Evolutionary conservation across 2,113 vertebrate genomes (phyloP), one percentile per base, ranked within the genome.

Genomic region (Corythoichthys haematopterus): DNA sequence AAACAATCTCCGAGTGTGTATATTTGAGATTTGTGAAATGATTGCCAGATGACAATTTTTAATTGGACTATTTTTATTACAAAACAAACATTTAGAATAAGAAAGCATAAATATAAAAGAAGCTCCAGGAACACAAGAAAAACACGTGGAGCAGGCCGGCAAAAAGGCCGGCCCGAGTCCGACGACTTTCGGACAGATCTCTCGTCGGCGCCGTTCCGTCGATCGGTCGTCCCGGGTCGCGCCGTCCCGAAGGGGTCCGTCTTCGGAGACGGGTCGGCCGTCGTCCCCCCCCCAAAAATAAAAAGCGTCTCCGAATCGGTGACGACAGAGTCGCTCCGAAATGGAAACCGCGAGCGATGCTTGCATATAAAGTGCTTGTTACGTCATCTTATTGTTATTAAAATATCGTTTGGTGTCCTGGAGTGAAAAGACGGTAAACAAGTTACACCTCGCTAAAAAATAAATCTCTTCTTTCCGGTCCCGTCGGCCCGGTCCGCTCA

Each of bases 401-500:
- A 92, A 92, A 93, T 91, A 92, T 85, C 36, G 85, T 91, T 89
- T 91, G 40, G 40, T 43, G 40, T 90, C 91, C 92, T 92, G 90
- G 91, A 92, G 90, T 92, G 87, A 91, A 92, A 91, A 89, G 88
- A 91, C 88, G 91, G 92, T 93, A 93, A 93, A 93, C 90, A 93
- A 91, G 90, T 92, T 88, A 92, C 91, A 92, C 92, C 86, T 89
- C 87, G 89, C 89, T 90, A 92, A 92, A 92, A 92, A 93, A 92
- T 91, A 91, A 91, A 91, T 97, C 77, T 85, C 28, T 68, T 46
- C 60, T 66, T 72, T 91, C 91, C 93, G 93, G 94, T 94, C 94
- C 94, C 93, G 89, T 89, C 86, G 92, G 89, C 90, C 92, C 91
- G 91, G 93, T 93, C 92, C 85, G 91, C 94, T 98, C 95, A 98